These are phyloP conservation scores for Eueremaeus valkanovi DNA, from an alignment of 2,888 invertebrate species.

Conservation along the genomic window DNA sequence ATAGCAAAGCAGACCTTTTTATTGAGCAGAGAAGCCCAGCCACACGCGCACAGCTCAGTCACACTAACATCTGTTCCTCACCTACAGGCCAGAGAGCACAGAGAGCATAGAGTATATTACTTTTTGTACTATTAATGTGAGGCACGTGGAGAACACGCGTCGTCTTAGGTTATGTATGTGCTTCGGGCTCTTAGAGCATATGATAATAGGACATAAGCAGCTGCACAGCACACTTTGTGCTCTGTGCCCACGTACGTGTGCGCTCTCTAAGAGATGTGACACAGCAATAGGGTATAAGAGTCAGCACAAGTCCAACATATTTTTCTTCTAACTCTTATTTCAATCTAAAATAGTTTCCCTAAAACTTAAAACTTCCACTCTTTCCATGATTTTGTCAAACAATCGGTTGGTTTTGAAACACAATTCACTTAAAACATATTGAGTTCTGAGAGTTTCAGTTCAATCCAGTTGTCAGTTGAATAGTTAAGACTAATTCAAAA, in stretches of 20 bases:
- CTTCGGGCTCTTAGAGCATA: neutral
- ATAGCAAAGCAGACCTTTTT: constrained; percentile 15
- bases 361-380: neutral
- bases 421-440: too few species aligned
- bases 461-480: neutral
- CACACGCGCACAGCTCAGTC: neutral
- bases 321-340: neutral
- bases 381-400: neutral
- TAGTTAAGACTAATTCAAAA: neutral
- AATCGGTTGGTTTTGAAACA: neutral
- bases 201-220: constrained; percentile 21
- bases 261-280: neutral
- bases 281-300: neutral
- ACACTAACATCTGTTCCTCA: constrained; percentile 33
- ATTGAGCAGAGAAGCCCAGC: constrained; percentile 10
- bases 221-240: constrained; percentile 24
- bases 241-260: neutral
- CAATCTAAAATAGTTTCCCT: constrained; percentile 3
- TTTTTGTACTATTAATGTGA: neutral
- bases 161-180: constrained; percentile 22
- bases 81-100: constrained; percentile 13
- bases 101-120: constrained; percentile 35
- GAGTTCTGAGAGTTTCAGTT: too few species aligned
- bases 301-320: neutral
- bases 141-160: constrained; percentile 37